Evolutionary conservation across 2,888 invertebrate genomes (phyloP), one percentile per base, ranked within the genome.

Genomic region (Erebia palarica): DNA sequence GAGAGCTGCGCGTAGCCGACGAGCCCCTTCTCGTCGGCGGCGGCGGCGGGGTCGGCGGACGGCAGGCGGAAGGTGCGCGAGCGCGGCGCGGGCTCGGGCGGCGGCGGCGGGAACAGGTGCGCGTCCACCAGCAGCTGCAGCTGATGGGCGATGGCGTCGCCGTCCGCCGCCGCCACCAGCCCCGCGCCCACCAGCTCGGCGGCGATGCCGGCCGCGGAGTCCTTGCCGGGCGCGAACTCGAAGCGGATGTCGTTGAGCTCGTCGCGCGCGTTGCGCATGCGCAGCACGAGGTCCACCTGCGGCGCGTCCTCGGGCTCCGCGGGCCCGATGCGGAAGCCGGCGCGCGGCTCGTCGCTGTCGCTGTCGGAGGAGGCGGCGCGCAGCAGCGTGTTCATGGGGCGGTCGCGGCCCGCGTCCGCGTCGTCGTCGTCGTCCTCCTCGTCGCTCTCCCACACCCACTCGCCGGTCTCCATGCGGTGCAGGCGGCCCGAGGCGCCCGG

Each of bases 201-300:
- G 16, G 99, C 98, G 80, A 99, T 99, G 69, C 99, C 99, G 88
- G 99, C 99, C 0, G 99, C 96, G 0, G 97, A 96, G 87, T 98
- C 97, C 87, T 97, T 97, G 59, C 98, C 98, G 55, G 98, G 96
- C 60, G 98, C 96, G 92, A 98, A 99, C 92, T 99, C 99, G 92
- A 99, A 99, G 81, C 99, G 96, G 84, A 99, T 99, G 89, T 99
- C 99, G 91, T 99, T 99, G 77, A 99, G 94, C 90, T 99, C 99
- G 76, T 97, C 95, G 80, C 96, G 96, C 70, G 96, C 95, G 94
- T 99, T 99, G 79, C 98, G 95, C 96, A 98, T 97, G 87, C 98
- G 95, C 79, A 98, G 94, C 71, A 98, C 98, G 76, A 98, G 94
- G 93, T 98, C 97, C 79, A 98, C 95, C 80, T 95, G 96, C 89